Percentiles rank a stretch among this genome's conserved stretches.
Conservation (phyloP, 2,888 invertebrate species). For the Aphidoletes aphidimyza region DNA sequence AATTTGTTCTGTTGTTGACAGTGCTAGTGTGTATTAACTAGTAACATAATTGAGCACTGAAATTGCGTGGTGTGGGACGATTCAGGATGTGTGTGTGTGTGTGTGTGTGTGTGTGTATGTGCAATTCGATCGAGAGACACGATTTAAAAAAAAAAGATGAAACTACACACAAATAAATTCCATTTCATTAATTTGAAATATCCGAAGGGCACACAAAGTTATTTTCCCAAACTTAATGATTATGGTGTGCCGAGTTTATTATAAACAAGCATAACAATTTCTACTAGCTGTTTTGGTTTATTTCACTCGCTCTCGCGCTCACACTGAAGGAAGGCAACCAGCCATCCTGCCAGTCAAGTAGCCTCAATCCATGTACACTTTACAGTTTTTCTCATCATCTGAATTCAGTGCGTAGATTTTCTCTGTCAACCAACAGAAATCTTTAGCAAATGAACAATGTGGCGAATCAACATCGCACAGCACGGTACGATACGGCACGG, state of each 20-base stretch:
- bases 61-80: background rate
- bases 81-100: background rate
- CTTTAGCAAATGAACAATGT: too few relatives aligned
- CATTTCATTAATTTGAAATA: conserved; percentile 55
- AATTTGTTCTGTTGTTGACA: conserved; percentile 41
- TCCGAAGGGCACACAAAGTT: conserved; percentile 54
- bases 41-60: background rate
- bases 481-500: too few relatives aligned
- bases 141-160: background rate
- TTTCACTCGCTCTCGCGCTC: background rate
- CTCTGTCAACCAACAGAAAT: too few relatives aligned
- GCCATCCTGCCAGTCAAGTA: background rate
- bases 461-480: too few relatives aligned
- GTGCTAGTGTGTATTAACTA: too few relatives aligned
- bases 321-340: background rate
- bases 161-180: conserved; percentile 55
- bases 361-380: background rate
- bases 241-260: conserved; percentile 39
- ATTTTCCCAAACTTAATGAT: conserved; percentile 52
- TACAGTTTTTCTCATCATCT: background rate
- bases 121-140: background rate
- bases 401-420: too few relatives aligned
- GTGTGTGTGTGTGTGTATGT: background rate
- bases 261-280: conserved; percentile 44
- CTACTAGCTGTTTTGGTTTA: conserved; percentile 9